Conservation (phyloP, 2,888 invertebrate genomes). For the Heliconius aoede region DNA sequence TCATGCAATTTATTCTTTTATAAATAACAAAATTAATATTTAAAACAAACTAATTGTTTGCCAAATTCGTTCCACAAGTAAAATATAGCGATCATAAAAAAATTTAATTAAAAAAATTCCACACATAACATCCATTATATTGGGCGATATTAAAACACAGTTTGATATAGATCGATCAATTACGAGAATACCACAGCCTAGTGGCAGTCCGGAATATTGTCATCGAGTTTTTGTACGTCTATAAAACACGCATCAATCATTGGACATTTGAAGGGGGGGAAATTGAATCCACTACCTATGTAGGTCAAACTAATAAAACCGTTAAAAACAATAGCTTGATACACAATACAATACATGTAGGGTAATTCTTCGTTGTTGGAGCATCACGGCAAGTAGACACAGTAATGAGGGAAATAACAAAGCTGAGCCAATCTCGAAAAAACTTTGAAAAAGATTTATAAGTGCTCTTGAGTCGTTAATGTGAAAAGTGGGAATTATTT, state of each 20-base stretch:
- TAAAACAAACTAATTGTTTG: too few species aligned
- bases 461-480: not conserved
- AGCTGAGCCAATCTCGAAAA: constrained; percentile 1
- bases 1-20: too few species aligned
- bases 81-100: not conserved
- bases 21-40: too few species aligned
- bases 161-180: constrained; percentile 21
- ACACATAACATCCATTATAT: not conserved
- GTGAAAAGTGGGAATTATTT: not conserved
- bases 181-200: constrained; percentile 2
- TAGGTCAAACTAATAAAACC: constrained; percentile 25
- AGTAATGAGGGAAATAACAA: constrained; percentile 4
- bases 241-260: constrained; percentile 23
- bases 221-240: constrained; percentile 14
- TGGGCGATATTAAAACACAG: constrained; percentile 4
- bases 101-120: not conserved
- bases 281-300: constrained; percentile 12
- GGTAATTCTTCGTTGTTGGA: constrained; percentile 3
- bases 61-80: too few species aligned
- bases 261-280: constrained; percentile 15
- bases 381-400: not conserved
- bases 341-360: not conserved
- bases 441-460: not conserved
- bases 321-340: constrained; percentile 7
- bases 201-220: not conserved